These are phyloP conservation scores for Patella vulgata DNA, from an alignment of 1,140 invertebrate genomes.

Conservation along the genomic window DNA sequence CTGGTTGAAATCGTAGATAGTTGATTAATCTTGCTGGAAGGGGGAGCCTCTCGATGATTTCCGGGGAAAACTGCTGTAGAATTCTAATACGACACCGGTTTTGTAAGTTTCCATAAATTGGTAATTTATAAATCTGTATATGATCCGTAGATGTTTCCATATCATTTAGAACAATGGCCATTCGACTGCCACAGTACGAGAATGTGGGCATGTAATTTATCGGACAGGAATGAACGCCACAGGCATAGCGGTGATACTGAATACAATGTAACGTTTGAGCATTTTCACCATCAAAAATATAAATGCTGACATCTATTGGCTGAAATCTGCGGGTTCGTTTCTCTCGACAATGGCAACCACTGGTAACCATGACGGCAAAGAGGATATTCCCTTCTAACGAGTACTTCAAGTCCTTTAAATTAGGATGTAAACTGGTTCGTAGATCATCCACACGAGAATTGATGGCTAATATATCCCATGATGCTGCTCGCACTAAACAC, in stretches of 20 bases:
- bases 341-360: slow-evolving; percentile 60
- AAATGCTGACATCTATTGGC: slow-evolving; percentile 59
- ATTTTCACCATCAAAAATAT: slow-evolving; percentile 61
- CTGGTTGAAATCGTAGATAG: slow-evolving; percentile 62
- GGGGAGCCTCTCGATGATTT: slow-evolving; percentile 53
- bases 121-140: slow-evolving; percentile 64
- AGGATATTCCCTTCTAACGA: slow-evolving; percentile 62
- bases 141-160: slow-evolving; percentile 54
- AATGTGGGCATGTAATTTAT: slow-evolving; percentile 64
- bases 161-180: slow-evolving; percentile 65
- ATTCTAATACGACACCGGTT: slow-evolving; percentile 61
- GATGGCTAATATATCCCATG: slow-evolving; percentile 54
- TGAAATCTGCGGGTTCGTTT: slow-evolving; percentile 53
- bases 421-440: slow-evolving; percentile 49
- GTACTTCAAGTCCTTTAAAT: slow-evolving; percentile 59
- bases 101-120: slow-evolving; percentile 55
- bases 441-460: slow-evolving; percentile 58
- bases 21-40: slow-evolving; percentile 59
- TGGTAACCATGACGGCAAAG: slow-evolving; percentile 59
- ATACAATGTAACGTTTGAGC: slow-evolving; percentile 62
- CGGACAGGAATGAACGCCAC: slow-evolving; percentile 60
- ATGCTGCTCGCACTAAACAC: slow-evolving; percentile 50
- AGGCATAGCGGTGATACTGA: slow-evolving; percentile 63
- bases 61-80: slow-evolving; percentile 53
- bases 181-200: slow-evolving; percentile 62